Evolutionary conservation across 2,888 invertebrate species (phyloP).

Genomic region (Ophioninae sp.): DNA sequence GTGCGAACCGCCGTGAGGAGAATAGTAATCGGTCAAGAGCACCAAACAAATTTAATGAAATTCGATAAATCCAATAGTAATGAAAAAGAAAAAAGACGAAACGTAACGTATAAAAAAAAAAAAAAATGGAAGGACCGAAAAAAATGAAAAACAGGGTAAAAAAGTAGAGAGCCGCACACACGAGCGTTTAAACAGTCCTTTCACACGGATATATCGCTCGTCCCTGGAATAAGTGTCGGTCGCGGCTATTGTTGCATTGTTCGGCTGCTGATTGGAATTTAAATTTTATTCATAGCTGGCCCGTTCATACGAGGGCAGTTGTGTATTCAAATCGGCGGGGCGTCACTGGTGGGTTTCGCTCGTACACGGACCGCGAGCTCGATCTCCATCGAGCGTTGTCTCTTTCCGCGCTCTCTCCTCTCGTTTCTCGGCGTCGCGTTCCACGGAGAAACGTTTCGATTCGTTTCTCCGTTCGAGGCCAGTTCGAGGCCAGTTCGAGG

Average conservation of each 20-base stretch:
- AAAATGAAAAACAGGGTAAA: not conserved
- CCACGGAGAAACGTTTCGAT: conserved; percentile 2
- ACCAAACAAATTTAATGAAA: too few relatives aligned
- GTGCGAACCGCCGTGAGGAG: too few relatives aligned
- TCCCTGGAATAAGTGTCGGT: conserved; percentile 47
- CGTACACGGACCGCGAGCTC: conserved; percentile 26
- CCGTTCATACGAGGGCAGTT: conserved; percentile 80
- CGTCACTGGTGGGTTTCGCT: conserved; percentile 53
- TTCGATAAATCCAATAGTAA: too few relatives aligned
- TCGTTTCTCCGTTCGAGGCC: conserved; percentile 12
- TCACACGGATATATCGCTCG: conserved; percentile 12
- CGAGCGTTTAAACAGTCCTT: conserved; percentile 5
- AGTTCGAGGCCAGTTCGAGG: too few relatives aligned
- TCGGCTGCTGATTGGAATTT: conserved; percentile 79
- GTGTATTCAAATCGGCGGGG: conserved; percentile 78
- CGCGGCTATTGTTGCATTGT: conserved; percentile 74
- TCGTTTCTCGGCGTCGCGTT: conserved; percentile 26
- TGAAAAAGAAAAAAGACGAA: not conserved
- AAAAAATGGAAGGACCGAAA: too few relatives aligned
- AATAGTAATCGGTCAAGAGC: too few relatives aligned
- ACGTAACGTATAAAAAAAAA: not conserved
- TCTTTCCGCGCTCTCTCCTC: conserved; percentile 41
- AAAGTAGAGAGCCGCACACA: not conserved
- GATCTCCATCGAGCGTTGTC: conserved; percentile 27
- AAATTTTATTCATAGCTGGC: conserved; percentile 81